Evolutionary conservation across 2,888 invertebrate species (phyloP).

Genomic region (Diadegma fenestrale): DNA sequence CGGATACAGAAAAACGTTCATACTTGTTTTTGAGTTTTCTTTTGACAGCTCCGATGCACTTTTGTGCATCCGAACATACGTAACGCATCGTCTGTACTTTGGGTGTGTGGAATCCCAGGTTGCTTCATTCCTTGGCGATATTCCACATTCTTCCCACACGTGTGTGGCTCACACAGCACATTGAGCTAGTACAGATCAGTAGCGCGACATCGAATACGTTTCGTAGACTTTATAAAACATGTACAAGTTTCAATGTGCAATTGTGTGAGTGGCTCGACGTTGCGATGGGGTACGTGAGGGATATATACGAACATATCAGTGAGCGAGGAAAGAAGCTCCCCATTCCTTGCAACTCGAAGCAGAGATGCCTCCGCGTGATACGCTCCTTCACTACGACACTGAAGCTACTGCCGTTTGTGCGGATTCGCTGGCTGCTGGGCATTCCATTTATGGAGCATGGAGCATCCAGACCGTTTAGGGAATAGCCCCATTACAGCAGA

Average conservation of each 20-base stretch:
- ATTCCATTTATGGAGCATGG: conserved; percentile 81
- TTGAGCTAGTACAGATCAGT: conserved; percentile 29
- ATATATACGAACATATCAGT: conserved; percentile 76
- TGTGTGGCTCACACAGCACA: conserved; percentile 77
- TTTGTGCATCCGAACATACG: background rate
- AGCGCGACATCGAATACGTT: conserved; percentile 9
- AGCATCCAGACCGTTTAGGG: conserved; percentile 81
- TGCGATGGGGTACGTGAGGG: conserved; percentile 71
- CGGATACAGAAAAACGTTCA: conserved; percentile 15
- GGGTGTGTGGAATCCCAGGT: conserved; percentile 71
- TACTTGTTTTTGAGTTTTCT: background rate
- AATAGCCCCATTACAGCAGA: conserved; percentile 72
- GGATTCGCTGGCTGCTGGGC: conserved; percentile 72
- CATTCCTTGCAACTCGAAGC: conserved; percentile 68
- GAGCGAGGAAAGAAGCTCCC: conserved; percentile 44
- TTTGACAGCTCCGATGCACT: background rate
- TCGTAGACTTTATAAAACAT: conserved; percentile 34
- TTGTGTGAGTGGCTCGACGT: conserved; percentile 30
- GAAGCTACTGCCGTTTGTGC: conserved; percentile 44
- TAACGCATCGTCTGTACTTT: conserved; percentile 1
- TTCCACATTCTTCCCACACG: conserved; percentile 84
- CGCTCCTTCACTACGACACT: conserved; percentile 62
- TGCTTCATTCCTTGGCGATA: conserved; percentile 83
- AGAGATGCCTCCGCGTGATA: conserved; percentile 81
- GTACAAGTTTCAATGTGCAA: conserved; percentile 33